Base-by-base conservation (phyloP, 37 sponge, comb jelly and placozoan genomes). In the Ianthella basta region DNA sequence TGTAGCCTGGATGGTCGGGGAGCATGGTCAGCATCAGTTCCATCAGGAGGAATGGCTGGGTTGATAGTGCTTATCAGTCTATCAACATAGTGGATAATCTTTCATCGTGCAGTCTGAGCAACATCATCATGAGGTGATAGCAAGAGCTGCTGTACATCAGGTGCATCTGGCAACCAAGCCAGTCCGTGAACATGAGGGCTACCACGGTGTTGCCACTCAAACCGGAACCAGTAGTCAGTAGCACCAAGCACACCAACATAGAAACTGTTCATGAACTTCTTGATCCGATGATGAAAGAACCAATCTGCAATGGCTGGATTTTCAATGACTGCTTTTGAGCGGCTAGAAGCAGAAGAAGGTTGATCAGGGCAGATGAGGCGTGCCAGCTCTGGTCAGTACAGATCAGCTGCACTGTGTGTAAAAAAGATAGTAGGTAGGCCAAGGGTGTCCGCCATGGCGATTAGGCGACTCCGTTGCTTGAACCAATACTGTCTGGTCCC, bases 241-340 rank as follows among this genome's bases (percentile, higher is more conserved):
- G 85, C 88, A 19, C 82, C 75, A 35, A 91, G 88, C 0, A 87
- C 80, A 14, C 65, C 82, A 44, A 57, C 34, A 21, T 85, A 91
- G 73, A 91, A 87, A 10, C 36, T 79, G 13, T 90, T 70, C 0
- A 90, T 30, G 32, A 90, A 90, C 68, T 90, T 77, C 23, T 64
- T 0, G 4, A 84, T 72, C 5, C 88, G 50, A 20, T 85, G 85
- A 55, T 79, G 73, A 53, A 87, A 91, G 82, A 87, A 87, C 88
- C 91, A 87, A 24, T 87, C 91, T 54, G 88, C 81, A 60, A 91
- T 74, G 29, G 85, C 82, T 70, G 88, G 91, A 57, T 91, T 91
- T 36, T 84, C 91, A n/a, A 24, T 0, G 33, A 91, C 40, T 21
- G 91, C 88, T 54, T 77, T 80, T 35, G 0, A 29, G 23, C 84